A percentile compares a stretch with the other conserved stretches of the same genome.
phyloP scores from a whole-genome alignment of 2,888 invertebrate species.

The Megaustenia siamemsis region DNA sequence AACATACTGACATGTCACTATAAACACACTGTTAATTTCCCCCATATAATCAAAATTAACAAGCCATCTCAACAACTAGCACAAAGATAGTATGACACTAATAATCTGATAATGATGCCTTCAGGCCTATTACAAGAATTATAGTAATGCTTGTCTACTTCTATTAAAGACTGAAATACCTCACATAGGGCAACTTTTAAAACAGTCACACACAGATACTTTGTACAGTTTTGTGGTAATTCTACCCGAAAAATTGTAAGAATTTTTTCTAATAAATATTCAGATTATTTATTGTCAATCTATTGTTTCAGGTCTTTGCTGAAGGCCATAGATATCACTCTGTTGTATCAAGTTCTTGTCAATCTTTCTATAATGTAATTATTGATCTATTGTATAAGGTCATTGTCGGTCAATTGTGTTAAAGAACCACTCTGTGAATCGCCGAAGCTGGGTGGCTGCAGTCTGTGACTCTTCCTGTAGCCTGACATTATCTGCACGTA shows the following conservation, averaged over 20 bases:
- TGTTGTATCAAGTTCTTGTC: too few relatives aligned
- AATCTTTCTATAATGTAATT: too few relatives aligned
- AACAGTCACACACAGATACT: not conserved
- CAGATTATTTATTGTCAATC: conserved; percentile 58
- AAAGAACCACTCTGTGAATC: conserved; percentile 95
- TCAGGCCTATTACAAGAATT: too few relatives aligned
- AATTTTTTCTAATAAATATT: not conserved
- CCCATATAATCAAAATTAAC: too few relatives aligned
- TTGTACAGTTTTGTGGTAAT: conserved; percentile 17
- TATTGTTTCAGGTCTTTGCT: conserved; percentile 89
- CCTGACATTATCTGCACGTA: conserved; percentile 91
- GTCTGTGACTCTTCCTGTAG: conserved; percentile 93
- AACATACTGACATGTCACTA: too few relatives aligned
- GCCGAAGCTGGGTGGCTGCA: conserved; percentile 93
- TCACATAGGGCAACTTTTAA: not conserved
- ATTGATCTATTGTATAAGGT: too few relatives aligned
- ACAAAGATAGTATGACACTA: too few relatives aligned
- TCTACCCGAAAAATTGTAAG: too few relatives aligned
- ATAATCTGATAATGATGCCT: too few relatives aligned
- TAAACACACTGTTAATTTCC: too few relatives aligned
- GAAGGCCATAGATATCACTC: too few relatives aligned
- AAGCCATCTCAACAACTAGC: too few relatives aligned
- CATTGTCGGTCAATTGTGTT: conserved; percentile 84
- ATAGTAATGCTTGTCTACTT: not conserved
- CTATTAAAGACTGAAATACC: not conserved